Percentiles rank a stretch among this genome's conserved stretches.
phyloP scores from a whole-genome alignment of 2,797 vertebrate genomes.

The Zonotrichia albicollis region DNA sequence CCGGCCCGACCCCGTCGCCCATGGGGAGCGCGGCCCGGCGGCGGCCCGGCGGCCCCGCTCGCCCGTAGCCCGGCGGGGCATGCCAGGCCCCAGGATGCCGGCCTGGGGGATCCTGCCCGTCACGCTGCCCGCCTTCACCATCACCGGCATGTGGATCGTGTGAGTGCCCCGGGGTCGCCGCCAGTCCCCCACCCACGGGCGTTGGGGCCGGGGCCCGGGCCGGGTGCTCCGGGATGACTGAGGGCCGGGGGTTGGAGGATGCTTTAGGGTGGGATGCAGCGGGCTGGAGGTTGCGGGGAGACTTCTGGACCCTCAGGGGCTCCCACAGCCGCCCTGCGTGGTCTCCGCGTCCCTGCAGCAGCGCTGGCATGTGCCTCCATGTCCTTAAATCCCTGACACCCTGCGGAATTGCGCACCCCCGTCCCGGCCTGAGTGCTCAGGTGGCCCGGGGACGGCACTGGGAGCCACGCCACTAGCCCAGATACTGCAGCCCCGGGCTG shows the following conservation, averaged over 20 bases:
- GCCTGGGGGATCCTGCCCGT: conserved; percentile 85
- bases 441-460: rapidly evolving
- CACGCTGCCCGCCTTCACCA: conserved; percentile 51
- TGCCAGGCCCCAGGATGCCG: conserved; percentile 76
- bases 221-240: background rate
- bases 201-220: background rate
- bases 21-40: background rate
- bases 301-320: background rate
- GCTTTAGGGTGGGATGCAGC: background rate
- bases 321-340: background rate
- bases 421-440: background rate
- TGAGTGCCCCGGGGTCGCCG: conserved; percentile 70
- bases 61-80: background rate
- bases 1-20: background rate
- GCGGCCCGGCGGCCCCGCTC: background rate
- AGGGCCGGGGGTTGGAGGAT: background rate
- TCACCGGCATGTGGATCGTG: conserved; percentile 90
- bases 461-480: background rate
- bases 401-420: rapidly evolving
- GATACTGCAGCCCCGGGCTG: background rate
- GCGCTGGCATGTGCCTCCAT: background rate
- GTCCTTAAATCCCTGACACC: background rate
- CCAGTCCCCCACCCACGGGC: background rate
- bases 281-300: background rate
- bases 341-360: background rate